A percentile compares a stretch with the other conserved stretches of the same genome.
These are phyloP conservation scores for Mustelus asterias DNA, from an alignment of 2,113 vertebrate genomes.

Conservation along the genomic window DNA sequence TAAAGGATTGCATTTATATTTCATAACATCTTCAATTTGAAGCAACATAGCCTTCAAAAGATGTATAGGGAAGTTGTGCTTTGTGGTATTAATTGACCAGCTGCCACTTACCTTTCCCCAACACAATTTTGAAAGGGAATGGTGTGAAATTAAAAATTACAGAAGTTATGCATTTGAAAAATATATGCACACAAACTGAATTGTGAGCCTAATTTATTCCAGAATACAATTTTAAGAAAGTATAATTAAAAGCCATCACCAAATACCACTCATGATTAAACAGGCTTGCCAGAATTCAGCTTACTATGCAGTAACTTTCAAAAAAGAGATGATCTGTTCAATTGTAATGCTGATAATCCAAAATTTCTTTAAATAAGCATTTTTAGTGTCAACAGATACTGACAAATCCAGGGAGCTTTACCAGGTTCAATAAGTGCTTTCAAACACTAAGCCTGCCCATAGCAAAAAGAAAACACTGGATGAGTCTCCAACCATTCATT, in stretches of 20 bases:
- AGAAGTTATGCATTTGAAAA: neutral
- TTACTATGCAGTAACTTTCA: neutral
- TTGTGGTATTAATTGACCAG: neutral
- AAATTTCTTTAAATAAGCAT: constrained; percentile 16
- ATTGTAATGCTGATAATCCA: constrained; percentile 1
- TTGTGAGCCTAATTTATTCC: neutral
- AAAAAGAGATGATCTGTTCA: neutral
- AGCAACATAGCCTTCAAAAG: neutral
- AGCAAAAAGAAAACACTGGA: neutral
- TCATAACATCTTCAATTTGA: neutral
- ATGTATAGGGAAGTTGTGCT: neutral
- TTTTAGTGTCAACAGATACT: neutral
- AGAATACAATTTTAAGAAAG: neutral
- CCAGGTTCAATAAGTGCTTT: neutral
- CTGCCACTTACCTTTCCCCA: neutral
- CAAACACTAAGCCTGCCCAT: neutral
- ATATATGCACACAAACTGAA: neutral
- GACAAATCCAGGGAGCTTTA: neutral
- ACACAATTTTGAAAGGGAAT: neutral
- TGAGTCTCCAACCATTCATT: neutral
- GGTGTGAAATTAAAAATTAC: neutral
- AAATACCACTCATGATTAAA: neutral
- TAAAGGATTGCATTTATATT: neutral
- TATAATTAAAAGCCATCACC: neutral
- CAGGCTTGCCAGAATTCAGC: neutral